Percentiles rank a stretch among this genome's conserved stretches.
phyloP scores from a whole-genome alignment of 1,140 invertebrate species.

The Zaprionus lachaisei region DNA sequence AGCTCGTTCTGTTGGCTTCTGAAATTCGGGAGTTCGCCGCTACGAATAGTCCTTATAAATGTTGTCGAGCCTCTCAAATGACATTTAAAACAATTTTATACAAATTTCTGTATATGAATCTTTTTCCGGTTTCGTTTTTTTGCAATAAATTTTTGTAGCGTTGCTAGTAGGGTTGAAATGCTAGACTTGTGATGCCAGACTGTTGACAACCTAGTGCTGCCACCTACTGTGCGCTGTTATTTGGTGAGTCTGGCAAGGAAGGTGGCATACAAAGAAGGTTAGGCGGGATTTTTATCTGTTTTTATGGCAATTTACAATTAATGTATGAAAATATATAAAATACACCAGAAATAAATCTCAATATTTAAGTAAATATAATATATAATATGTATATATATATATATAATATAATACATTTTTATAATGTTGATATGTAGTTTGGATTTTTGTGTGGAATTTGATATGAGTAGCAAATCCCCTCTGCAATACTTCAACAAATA shows the following conservation, averaged over 20 bases:
- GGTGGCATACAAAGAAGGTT: neutral
- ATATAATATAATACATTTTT: neutral
- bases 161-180: conserved; percentile 55
- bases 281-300: conserved; percentile 9
- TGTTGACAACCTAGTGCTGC: conserved; percentile 1
- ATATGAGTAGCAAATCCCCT: neutral
- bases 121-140: conserved; percentile 49
- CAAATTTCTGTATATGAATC: conserved; percentile 69
- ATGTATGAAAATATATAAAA: neutral
- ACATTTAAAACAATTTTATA: conserved; percentile 61
- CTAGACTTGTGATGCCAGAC: conserved; percentile 20
- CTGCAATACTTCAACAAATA: neutral
- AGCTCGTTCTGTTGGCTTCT: conserved; percentile 28
- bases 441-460: no score
- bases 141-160: conserved; percentile 45
- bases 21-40: neutral
- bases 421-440: neutral
- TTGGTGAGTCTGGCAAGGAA: conserved; percentile 19
- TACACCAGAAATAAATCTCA: neutral
- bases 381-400: no score
- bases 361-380: neutral
- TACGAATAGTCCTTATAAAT: conserved; percentile 22
- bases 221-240: neutral
- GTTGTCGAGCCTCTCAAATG: conserved; percentile 20
- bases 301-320: neutral